Percentiles rank a stretch among this genome's conserved stretches.
These are phyloP conservation scores for Drosophila lacertosa DNA, from an alignment of 1,140 invertebrate genomes.

Conservation along the genomic window DNA sequence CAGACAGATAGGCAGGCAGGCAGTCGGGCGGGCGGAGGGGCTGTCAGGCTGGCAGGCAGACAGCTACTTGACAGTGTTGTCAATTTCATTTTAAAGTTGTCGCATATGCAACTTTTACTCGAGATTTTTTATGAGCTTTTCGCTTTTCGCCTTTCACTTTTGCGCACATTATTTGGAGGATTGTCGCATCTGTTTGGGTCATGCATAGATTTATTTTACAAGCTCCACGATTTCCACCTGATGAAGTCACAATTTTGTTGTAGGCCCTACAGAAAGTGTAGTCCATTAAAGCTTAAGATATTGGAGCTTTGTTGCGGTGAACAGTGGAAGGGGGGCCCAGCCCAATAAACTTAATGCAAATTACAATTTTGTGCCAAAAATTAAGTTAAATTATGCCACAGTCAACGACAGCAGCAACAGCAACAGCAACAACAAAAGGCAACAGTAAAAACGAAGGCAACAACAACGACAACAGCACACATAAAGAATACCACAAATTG, in stretches of 20 bases:
- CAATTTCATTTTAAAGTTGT: constrained; percentile 74
- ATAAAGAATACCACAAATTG: constrained; percentile 72
- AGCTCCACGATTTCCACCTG: constrained; percentile 30
- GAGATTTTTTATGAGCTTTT: constrained; percentile 32
- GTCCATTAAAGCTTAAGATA: constrained; percentile 36
- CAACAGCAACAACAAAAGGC: too few species aligned
- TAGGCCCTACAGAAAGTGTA: constrained; percentile 1
- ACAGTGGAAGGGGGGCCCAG: background rate
- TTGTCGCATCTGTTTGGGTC: constrained; percentile 37
- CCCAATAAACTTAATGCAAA: constrained; percentile 80
- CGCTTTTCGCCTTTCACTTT: constrained; percentile 9
- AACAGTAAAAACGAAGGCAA: too few species aligned
- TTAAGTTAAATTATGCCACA: constrained; percentile 80
- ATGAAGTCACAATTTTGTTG: constrained; percentile 4
- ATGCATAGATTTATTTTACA: constrained; percentile 52
- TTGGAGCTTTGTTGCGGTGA: background rate
- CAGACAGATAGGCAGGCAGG: background rate
- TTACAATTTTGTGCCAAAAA: constrained; percentile 76
- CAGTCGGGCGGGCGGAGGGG: constrained; percentile 47
- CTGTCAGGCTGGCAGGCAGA: constrained; percentile 13
- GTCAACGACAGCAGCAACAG: constrained; percentile 20
- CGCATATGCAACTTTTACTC: constrained; percentile 63
- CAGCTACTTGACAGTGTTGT: constrained; percentile 70
- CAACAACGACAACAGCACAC: constrained; percentile 7
- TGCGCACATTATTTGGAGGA: background rate